phyloP scores from a whole-genome alignment of 2,113 vertebrate genomes.

The Aplodontia rufa region DNA sequence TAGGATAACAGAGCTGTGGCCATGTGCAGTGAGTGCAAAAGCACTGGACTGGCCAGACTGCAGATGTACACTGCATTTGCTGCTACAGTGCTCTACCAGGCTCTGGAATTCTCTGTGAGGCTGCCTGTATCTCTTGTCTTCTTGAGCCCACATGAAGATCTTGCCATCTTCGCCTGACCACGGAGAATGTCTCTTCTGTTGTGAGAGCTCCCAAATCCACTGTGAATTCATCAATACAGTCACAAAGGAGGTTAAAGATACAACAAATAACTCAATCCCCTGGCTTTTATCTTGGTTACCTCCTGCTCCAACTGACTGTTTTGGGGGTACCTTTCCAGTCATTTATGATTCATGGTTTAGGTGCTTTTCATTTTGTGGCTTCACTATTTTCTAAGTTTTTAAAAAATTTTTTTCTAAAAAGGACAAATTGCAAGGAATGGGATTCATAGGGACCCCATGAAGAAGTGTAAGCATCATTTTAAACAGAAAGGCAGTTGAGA shows the following conservation, averaged over 20 bases:
- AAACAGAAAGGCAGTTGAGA: neutral
- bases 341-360: neutral
- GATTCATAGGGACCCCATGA: neutral
- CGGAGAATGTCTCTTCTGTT: neutral
- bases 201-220: neutral
- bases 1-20: neutral
- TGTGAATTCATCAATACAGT: neutral
- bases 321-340: neutral
- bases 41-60: no score
- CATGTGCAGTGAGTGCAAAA: no score
- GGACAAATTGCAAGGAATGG: no score
- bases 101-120: neutral
- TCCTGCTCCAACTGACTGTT: neutral
- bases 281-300: neutral
- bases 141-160: neutral
- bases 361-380: neutral
- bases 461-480: neutral
- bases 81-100: neutral
- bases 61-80: fast-evolving
- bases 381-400: neutral
- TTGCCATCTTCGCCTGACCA: neutral
- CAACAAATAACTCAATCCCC: neutral
- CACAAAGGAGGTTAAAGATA: neutral
- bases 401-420: no score
- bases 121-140: neutral